Evolutionary conservation across 1,140 invertebrate species (phyloP).

Genomic region (Danaus plexippus): DNA sequence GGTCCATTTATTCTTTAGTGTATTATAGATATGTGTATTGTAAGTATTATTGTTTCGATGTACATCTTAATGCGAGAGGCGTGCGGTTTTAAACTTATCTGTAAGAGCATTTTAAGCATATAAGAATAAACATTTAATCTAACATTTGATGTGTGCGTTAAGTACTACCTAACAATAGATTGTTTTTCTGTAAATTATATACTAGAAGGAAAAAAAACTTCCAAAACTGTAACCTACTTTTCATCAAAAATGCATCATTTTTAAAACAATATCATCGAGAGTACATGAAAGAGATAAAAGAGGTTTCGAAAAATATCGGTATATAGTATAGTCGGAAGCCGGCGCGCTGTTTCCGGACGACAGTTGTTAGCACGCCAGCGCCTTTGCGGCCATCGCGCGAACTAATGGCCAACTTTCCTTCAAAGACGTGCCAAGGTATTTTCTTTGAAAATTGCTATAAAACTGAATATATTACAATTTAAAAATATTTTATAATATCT

Average conservation of each 20-base stretch:
- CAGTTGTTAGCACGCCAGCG: conserved; percentile 55
- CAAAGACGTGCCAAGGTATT: too few species aligned
- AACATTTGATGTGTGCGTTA: too few species aligned
- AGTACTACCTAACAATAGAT: too few species aligned
- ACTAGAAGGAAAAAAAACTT: too few species aligned
- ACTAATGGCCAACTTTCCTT: conserved; percentile 23
- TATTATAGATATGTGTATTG: conserved; percentile 9
- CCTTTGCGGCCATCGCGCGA: conserved; percentile 43
- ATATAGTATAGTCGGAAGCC: conserved; percentile 52
- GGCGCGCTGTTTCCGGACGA: conserved; percentile 56
- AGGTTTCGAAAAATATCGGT: conserved; percentile 37
- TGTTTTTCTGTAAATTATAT: too few species aligned
- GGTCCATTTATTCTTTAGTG: too few species aligned
- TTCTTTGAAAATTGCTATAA: too few species aligned
- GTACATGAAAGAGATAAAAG: conserved; percentile 9
- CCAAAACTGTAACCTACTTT: conserved; percentile 20
- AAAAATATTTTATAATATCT: too few species aligned
- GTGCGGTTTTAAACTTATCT: conserved; percentile 17
- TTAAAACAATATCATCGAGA: background rate
- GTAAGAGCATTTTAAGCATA: too few species aligned
- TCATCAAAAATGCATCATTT: too few species aligned
- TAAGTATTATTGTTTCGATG: conserved; percentile 24
- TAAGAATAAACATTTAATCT: too few species aligned
- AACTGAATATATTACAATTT: too few species aligned
- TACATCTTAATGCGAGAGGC: conserved; percentile 32